phyloP scores from a whole-genome alignment of 2,888 invertebrate genomes.

The Drosophila vallismaia region DNA sequence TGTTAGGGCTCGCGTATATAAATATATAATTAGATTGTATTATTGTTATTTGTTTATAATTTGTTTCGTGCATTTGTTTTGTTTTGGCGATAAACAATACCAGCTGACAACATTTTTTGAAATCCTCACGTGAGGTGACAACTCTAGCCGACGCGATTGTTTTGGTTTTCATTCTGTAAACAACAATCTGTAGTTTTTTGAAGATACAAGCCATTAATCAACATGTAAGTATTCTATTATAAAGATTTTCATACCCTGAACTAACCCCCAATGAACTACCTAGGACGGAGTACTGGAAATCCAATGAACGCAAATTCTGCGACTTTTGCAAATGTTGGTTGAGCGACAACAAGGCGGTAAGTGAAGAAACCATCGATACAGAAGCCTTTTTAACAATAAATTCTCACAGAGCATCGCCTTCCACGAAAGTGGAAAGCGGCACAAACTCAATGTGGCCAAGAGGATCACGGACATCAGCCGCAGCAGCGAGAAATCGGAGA shows the following conservation, averaged over 20 bases:
- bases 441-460: slow-evolving; percentile 95
- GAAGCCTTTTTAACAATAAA: neutral
- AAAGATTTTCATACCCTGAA: neutral
- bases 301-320: slow-evolving; percentile 96
- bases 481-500: slow-evolving; percentile 91
- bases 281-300: slow-evolving; percentile 99
- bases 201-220: neutral
- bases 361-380: neutral
- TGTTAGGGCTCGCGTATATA: no score
- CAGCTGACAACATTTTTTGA: neutral
- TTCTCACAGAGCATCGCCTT: slow-evolving; percentile 93
- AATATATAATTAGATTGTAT: no score
- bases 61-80: neutral
- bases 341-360: slow-evolving; percentile 96
- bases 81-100: neutral
- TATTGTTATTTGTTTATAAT: neutral
- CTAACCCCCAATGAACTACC: neutral
- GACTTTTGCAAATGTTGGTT: slow-evolving; percentile 99
- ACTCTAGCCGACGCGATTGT: slow-evolving; percentile 11
- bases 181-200: neutral
- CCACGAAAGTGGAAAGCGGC: slow-evolving; percentile 96
- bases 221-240: slow-evolving; percentile 50
- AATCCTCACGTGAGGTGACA: neutral
- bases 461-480: slow-evolving; percentile 93
- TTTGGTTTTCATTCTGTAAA: slow-evolving; percentile 14